These are phyloP conservation scores for Salticus scenicus DNA, from an alignment of 2,888 invertebrate genomes.

Conservation along the genomic window DNA sequence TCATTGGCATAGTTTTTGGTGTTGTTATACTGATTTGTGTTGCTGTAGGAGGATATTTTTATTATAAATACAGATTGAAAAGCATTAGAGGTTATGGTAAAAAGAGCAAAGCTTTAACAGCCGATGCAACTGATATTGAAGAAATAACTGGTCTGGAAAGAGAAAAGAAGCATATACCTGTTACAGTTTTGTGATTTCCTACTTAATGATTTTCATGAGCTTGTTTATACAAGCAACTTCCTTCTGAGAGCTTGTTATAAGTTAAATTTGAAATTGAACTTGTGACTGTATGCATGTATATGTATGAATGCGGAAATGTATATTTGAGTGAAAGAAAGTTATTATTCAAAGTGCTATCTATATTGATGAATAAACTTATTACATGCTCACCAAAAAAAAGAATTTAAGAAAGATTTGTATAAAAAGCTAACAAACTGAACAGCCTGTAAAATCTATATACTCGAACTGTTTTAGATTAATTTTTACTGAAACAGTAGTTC, in stretches of 20 bases:
- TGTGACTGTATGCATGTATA: not conserved
- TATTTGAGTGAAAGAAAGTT: not conserved
- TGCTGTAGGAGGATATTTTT: conserved; percentile 38
- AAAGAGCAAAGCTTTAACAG: conserved; percentile 65
- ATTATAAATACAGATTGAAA: conserved; percentile 41
- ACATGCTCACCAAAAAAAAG: not conserved
- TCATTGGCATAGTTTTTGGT: conserved; percentile 50
- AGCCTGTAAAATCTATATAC: not conserved
- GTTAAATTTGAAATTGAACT: not conserved
- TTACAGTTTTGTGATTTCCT: conserved; percentile 61
- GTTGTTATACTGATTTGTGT: conserved; percentile 27
- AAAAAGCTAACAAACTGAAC: not conserved
- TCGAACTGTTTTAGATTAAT: not conserved
- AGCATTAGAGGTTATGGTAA: conserved; percentile 54
- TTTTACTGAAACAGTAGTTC: not conserved
- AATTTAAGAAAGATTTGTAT: not conserved
- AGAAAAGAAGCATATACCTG: conserved; percentile 59
- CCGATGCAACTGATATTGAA: conserved; percentile 63
- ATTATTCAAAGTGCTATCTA: not conserved
- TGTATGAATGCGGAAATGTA: not conserved
- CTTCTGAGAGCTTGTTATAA: conserved; percentile 44
- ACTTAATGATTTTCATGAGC: conserved; percentile 31
- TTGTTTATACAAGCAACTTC: conserved; percentile 44
- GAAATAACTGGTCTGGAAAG: conserved; percentile 59
- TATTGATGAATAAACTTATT: not conserved